Evolutionary conservation across 1,140 invertebrate species (phyloP), one percentile per base, ranked within the genome.

Genomic region (Drosophila subobscura): DNA sequence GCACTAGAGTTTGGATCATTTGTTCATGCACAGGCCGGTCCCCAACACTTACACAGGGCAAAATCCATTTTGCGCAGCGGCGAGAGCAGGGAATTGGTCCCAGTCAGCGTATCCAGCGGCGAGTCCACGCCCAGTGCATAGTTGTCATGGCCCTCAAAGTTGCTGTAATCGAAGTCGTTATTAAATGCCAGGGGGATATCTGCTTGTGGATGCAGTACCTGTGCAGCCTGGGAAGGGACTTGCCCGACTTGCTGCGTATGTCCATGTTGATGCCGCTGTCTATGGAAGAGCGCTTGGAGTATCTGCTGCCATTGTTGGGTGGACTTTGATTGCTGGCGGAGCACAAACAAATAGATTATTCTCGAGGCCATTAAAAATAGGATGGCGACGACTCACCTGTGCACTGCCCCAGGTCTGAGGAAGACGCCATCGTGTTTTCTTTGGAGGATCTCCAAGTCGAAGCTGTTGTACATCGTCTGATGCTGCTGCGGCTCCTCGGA

Each of bases 211-310:
- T 40, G 10, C 50, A 73, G 29, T 86, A 94, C 93, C 93, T 93
- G n/a, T 93, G 93, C 50, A 94, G 88, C 85, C 93, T 92, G 40
- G 64, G 67, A 8, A 91, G 50, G 0, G 80, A 72, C 45, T 92
- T 91, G 42, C 80, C 89, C 3, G 88, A 72, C 44, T 90, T 88
- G 27, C 72, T 74, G 23, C 90, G 77, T 50, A 91, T 90, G 5
- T 92, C 94, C 93, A 97, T 94, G 90, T 97, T 95, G 78, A 97
- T 96, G 68, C 96, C 96, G 90, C 96, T 97, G 92, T 97, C 96
- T 65, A 97, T 95, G 1, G 96, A 97, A 5, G 96, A 95, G 79
- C 96, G 93, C 91, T 97, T 97, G 54, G 94, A 93, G 25, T 95
- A 93, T 80, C 92, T 92, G 25, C 81, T 85, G 91, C 89, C 92